phyloP scores from a whole-genome alignment of 92 coral and sea anemone species.

The Anthopleura xanthogrammica region DNA sequence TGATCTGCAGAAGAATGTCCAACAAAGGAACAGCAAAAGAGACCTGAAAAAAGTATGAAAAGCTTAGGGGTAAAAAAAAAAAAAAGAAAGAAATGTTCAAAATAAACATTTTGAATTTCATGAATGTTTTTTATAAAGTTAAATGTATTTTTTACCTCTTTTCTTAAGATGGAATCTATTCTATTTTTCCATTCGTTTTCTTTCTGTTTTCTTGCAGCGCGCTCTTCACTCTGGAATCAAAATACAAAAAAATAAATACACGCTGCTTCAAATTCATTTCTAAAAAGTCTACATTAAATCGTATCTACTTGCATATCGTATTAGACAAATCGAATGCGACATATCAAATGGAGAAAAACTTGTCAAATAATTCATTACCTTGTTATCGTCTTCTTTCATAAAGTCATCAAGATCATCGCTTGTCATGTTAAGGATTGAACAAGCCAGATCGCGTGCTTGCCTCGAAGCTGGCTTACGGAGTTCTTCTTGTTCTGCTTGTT shows the following conservation, averaged over 20 bases:
- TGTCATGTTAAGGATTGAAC: constrained; percentile 78
- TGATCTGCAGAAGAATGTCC: constrained; percentile 65
- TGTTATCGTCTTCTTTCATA: constrained; percentile 50
- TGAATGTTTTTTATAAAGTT: not conserved
- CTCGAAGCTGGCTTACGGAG: constrained; percentile 49
- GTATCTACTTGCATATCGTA: not conserved
- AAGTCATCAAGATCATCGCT: constrained; percentile 65
- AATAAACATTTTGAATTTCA: not conserved
- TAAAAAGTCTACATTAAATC: not conserved
- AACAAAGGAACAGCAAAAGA: constrained; percentile 72
- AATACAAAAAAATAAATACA: not conserved
- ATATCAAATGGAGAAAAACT: not conserved
- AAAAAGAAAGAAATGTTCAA: not conserved
- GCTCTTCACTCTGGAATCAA: constrained; percentile 34
- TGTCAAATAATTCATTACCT: not conserved
- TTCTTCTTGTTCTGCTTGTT: constrained; percentile 39
- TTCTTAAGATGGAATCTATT: constrained; percentile 48
- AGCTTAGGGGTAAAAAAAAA: not conserved
- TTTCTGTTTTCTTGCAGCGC: constrained; percentile 33
- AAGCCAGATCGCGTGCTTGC: constrained; percentile 75
- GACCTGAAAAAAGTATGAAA: constrained; percentile 23
- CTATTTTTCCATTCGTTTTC: constrained; percentile 62
- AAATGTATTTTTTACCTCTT: constrained; percentile 33
- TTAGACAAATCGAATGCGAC: not conserved
- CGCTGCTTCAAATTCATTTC: no score